These are phyloP conservation scores for Liposcelis brunnea DNA, from an alignment of 2,888 invertebrate genomes.

Conservation along the genomic window DNA sequence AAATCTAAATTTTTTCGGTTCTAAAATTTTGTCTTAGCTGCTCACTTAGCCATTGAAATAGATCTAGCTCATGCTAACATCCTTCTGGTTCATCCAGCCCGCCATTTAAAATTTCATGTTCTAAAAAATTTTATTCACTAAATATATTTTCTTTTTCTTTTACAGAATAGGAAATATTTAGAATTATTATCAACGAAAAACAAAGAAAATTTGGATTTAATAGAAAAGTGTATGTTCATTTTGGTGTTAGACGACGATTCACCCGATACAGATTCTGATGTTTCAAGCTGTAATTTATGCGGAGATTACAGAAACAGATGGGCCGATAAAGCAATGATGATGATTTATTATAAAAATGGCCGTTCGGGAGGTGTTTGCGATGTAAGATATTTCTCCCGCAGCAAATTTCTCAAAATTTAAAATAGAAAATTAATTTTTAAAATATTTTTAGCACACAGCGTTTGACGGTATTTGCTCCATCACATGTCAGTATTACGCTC, in stretches of 20 bases:
- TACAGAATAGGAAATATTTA: constrained; percentile 28
- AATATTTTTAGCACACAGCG: constrained; percentile 26
- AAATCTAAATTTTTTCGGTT: too few relatives aligned
- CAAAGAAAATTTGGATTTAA: constrained; percentile 22
- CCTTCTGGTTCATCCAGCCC: too few relatives aligned
- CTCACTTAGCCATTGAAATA: too few relatives aligned
- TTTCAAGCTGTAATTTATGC: constrained; percentile 25
- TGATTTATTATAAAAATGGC: constrained; percentile 33
- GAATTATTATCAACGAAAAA: constrained; percentile 26
- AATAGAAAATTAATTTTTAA: constrained; percentile 14
- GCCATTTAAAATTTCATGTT: too few relatives aligned
- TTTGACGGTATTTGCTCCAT: constrained; percentile 29
- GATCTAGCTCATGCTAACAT: too few relatives aligned
- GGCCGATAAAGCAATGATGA: constrained; percentile 37
- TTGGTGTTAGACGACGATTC: constrained; percentile 27
- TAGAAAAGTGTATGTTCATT: constrained; percentile 27
- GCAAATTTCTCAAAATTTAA: constrained; percentile 14
- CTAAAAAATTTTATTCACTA: too few relatives aligned
- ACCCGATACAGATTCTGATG: constrained; percentile 24
- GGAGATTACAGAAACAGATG: constrained; percentile 36
- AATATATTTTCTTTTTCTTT: constrained; percentile 9
- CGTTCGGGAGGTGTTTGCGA: constrained; percentile 32
- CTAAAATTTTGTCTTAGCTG: too few relatives aligned
- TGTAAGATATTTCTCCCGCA: constrained; percentile 25
- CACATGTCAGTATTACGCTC: constrained; percentile 23